phyloP scores from a whole-genome alignment of 1,140 invertebrate genomes.

The Lepeophtheirus salmonis region DNA sequence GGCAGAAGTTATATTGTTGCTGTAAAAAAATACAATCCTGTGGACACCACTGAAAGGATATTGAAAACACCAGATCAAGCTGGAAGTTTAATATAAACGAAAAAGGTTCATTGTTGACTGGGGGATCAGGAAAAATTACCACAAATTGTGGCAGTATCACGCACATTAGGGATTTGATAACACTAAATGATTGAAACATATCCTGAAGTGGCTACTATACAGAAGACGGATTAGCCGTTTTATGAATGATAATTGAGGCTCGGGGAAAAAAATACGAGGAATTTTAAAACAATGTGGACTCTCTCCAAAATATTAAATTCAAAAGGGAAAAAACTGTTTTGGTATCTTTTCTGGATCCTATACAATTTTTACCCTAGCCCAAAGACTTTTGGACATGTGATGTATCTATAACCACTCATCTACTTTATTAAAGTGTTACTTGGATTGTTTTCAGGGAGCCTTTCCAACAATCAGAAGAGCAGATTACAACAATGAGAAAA shows the following conservation, averaged over 20 bases:
- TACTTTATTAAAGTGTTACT: slow-evolving; percentile 82
- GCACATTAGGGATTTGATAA: slow-evolving; percentile 34
- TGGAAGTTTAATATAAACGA: slow-evolving; percentile 26
- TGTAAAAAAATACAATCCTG: too few species aligned
- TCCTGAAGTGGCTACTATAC: slow-evolving; percentile 28
- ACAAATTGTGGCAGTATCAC: slow-evolving; percentile 31
- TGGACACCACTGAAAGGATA: too few species aligned
- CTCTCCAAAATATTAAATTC: slow-evolving; percentile 1
- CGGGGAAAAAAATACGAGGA: background rate
- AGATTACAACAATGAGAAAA: slow-evolving; percentile 29
- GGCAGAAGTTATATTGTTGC: too few species aligned
- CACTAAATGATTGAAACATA: slow-evolving; percentile 34
- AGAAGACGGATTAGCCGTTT: slow-evolving; percentile 22
- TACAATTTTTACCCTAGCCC: slow-evolving; percentile 20
- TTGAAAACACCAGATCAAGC: slow-evolving; percentile 25
- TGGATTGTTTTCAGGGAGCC: slow-evolving; percentile 93
- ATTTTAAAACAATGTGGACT: background rate
- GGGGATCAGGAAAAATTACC: slow-evolving; percentile 29
- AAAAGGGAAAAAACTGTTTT: slow-evolving; percentile 22
- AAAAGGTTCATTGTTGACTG: slow-evolving; percentile 22
- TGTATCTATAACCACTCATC: slow-evolving; percentile 92
- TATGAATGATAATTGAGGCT: background rate
- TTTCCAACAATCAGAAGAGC: slow-evolving; percentile 65
- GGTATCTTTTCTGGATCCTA: slow-evolving; percentile 17
- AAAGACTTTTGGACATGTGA: slow-evolving; percentile 75